Evolutionary conservation across 2,888 invertebrate species (phyloP).

Genomic region (Teleiodes luculella): DNA sequence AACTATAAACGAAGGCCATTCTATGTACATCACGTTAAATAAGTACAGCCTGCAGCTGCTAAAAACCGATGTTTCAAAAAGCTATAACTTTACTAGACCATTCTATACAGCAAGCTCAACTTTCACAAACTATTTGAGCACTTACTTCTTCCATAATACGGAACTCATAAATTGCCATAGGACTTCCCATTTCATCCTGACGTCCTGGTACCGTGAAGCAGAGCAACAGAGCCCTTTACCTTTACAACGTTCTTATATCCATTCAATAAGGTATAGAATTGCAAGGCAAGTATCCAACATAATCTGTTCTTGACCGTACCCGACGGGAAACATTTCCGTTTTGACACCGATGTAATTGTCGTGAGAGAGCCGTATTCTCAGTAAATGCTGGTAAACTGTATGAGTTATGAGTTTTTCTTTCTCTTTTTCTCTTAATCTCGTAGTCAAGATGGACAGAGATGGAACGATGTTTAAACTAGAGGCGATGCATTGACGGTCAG

Average conservation of each 20-base stretch:
- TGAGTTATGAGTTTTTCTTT: conserved; percentile 41
- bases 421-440: conserved; percentile 28
- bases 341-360: conserved; percentile 60
- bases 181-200: neutral
- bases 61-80: too few relatives aligned
- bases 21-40: too few relatives aligned
- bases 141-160: neutral
- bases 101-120: too few relatives aligned
- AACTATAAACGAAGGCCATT: too few relatives aligned
- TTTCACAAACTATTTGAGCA: neutral
- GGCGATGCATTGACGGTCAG: conserved; percentile 36
- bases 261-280: too few relatives aligned
- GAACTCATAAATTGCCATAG: neutral
- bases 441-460: conserved; percentile 33
- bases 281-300: too few relatives aligned
- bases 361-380: conserved; percentile 50
- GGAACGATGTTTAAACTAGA: conserved; percentile 30
- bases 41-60: too few relatives aligned
- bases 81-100: too few relatives aligned
- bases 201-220: too few relatives aligned
- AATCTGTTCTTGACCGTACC: neutral
- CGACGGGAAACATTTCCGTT: conserved; percentile 59
- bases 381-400: conserved; percentile 38
- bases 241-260: too few relatives aligned
- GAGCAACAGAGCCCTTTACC: too few relatives aligned